These are phyloP conservation scores for Lucilia sericata DNA, from an alignment of 1,140 invertebrate species.

Conservation along the genomic window DNA sequence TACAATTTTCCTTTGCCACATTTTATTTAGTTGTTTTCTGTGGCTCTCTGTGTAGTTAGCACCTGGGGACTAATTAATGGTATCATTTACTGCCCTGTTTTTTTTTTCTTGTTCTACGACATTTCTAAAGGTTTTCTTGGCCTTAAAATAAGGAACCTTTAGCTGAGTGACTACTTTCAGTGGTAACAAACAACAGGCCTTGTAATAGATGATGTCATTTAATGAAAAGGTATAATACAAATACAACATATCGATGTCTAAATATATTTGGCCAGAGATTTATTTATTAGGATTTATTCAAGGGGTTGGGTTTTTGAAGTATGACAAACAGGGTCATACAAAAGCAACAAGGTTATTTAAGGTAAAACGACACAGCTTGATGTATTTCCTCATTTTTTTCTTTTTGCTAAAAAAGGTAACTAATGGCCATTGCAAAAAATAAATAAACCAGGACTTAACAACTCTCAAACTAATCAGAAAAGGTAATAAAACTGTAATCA, in stretches of 20 bases:
- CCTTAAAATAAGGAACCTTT: neutral
- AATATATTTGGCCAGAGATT: neutral
- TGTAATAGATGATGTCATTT: slow-evolving; percentile 20
- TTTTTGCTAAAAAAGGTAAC: too few relatives aligned
- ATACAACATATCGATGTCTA: slow-evolving; percentile 22
- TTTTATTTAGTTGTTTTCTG: neutral
- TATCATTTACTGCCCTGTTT: neutral
- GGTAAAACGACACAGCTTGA: neutral
- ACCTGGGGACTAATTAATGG: slow-evolving; percentile 26
- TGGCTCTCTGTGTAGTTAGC: neutral
- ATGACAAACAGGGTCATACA: neutral
- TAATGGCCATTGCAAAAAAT: too few relatives aligned
- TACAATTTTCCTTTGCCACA: neutral
- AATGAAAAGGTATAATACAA: neutral
- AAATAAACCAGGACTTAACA: too few relatives aligned
- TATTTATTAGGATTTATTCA: neutral
- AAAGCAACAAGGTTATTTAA: neutral
- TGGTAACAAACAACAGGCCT: neutral
- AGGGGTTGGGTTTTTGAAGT: neutral
- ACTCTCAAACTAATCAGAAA: too few relatives aligned
- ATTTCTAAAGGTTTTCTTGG: neutral
- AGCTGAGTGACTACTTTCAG: neutral
- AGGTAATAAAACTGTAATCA: too few relatives aligned
- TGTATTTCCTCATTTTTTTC: neutral
- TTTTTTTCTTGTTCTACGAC: neutral